Evolutionary conservation across 1,140 invertebrate genomes (phyloP).

Genomic region (Elysia chlorotica): DNA sequence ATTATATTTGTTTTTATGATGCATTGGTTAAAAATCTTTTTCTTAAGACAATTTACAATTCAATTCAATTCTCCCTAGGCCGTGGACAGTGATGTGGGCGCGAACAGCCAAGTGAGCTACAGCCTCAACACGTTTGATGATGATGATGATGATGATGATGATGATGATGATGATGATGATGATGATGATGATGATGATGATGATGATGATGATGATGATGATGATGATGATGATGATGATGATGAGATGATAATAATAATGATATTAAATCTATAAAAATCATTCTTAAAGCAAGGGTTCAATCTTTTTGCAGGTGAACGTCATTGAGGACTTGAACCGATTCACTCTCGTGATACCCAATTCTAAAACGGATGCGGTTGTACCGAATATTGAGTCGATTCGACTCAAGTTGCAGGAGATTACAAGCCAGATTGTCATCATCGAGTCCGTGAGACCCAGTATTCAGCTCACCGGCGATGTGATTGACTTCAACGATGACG

Average conservation of each 20-base stretch:
- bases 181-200: conserved; percentile 19
- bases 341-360: conserved; percentile 29
- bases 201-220: conserved; percentile 9
- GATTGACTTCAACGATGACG: conserved; percentile 11
- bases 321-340: conserved; percentile 30
- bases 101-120: not conserved
- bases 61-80: too few species aligned
- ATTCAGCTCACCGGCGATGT: not conserved
- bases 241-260: conserved; percentile 17
- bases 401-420: conserved; percentile 3
- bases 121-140: not conserved
- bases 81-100: not conserved
- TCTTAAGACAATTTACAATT: too few species aligned
- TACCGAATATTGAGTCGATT: conserved; percentile 25
- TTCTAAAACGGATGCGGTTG: conserved; percentile 9
- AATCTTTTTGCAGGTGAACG: conserved; percentile 22
- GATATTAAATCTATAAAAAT: conserved; percentile 6
- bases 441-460: conserved; percentile 12
- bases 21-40: too few species aligned
- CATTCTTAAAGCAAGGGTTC: not conserved
- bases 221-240: conserved; percentile 20
- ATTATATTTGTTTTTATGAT: too few species aligned
- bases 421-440: conserved; percentile 19
- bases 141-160: conserved; percentile 20
- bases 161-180: conserved; percentile 20